Evolutionary conservation across 2,113 vertebrate genomes (phyloP).

Genomic region (Microcebus lehilahytsara): DNA sequence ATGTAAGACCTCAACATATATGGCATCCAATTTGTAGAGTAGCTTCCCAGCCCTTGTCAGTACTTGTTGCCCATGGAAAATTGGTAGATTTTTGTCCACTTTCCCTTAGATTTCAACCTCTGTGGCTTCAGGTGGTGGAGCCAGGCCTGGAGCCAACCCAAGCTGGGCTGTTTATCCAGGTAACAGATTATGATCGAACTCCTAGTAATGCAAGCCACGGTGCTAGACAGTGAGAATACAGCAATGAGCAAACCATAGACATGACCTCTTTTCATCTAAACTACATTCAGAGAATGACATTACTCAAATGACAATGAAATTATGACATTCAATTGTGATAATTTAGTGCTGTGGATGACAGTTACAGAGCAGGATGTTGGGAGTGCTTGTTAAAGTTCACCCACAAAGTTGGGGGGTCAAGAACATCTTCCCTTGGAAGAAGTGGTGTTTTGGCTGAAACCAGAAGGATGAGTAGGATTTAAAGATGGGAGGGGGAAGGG

Average conservation of each 20-base stretch:
- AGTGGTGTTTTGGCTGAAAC: neutral
- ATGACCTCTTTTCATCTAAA: neutral
- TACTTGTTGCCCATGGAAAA: neutral
- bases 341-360: neutral
- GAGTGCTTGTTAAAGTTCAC: neutral
- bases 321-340: conserved; percentile 15
- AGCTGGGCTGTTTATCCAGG: neutral
- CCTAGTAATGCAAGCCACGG: neutral
- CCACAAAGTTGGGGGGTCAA: neutral
- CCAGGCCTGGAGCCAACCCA: neutral
- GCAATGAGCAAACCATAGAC: neutral
- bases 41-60: neutral
- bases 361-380: neutral
- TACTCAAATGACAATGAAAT: conserved; percentile 23
- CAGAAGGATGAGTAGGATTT: neutral
- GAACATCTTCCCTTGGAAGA: neutral
- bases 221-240: neutral
- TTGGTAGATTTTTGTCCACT: neutral
- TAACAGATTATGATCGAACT: neutral
- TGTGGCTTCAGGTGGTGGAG: neutral
- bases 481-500: neutral
- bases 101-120: neutral
- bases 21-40: neutral
- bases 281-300: neutral
- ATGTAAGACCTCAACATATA: neutral